Conservation (phyloP, 2,888 invertebrate genomes). For the Stenodera caucasica region DNA sequence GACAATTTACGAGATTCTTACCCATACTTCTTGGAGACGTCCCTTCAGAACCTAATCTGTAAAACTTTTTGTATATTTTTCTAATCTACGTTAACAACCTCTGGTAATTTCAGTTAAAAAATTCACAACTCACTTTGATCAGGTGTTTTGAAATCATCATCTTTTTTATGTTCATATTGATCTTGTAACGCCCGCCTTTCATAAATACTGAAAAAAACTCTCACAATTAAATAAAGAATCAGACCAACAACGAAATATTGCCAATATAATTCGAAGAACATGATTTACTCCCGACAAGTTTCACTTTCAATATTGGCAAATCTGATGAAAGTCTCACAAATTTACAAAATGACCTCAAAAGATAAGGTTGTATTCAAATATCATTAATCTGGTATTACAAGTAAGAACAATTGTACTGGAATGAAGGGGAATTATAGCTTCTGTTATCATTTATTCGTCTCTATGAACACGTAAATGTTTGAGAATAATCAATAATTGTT, state of each 20-base stretch:
- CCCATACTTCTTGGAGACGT: background rate
- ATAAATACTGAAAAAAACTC: constrained; percentile 28
- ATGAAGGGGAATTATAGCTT: background rate
- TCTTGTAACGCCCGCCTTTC: constrained; percentile 20
- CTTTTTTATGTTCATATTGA: constrained; percentile 23
- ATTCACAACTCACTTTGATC: constrained; percentile 33
- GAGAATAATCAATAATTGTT: constrained; percentile 2
- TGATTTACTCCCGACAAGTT: constrained; percentile 19
- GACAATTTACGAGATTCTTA: background rate
- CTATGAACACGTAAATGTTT: background rate
- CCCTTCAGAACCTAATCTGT: no score
- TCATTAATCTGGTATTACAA: background rate
- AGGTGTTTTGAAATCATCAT: constrained; percentile 31
- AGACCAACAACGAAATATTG: constrained; percentile 44
- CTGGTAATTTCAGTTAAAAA: background rate
- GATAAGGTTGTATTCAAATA: background rate
- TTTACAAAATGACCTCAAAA: constrained; percentile 11
- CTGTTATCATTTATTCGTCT: background rate
- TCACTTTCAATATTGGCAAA: background rate
- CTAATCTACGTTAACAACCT: background rate
- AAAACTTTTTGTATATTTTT: background rate
- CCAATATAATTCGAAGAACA: constrained; percentile 48
- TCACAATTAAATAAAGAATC: constrained; percentile 32
- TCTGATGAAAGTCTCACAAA: background rate
- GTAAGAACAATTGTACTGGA: background rate